These are phyloP conservation scores for Diaperis boleti DNA, from an alignment of 2,888 invertebrate genomes.

Conservation along the genomic window DNA sequence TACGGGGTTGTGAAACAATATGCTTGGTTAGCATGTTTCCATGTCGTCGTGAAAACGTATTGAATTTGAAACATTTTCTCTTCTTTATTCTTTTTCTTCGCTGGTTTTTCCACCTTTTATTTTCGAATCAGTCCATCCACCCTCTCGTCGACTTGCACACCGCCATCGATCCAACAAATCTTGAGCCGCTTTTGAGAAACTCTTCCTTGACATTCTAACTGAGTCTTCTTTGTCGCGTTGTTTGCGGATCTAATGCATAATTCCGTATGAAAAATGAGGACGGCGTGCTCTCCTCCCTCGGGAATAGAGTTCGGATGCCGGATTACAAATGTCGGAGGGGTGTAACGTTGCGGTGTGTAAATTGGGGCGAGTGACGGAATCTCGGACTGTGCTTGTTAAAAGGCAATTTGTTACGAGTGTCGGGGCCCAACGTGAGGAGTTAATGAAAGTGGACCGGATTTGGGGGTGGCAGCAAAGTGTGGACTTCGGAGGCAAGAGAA, in stretches of 20 bases:
- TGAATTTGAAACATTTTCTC: too few species aligned
- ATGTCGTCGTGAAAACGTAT: too few species aligned
- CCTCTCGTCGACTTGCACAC: too few species aligned
- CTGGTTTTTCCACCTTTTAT: too few species aligned
- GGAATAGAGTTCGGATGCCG: slow-evolving; percentile 21
- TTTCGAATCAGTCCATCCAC: too few species aligned
- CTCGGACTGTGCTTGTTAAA: slow-evolving; percentile 1
- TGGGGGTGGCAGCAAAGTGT: too few species aligned
- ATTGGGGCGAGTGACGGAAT: not conserved
- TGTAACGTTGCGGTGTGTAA: not conserved
- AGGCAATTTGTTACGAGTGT: not conserved
- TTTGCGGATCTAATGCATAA: slow-evolving; percentile 32
- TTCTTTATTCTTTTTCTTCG: too few species aligned
- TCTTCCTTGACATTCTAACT: not conserved
- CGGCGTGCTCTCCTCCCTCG: slow-evolving; percentile 26
- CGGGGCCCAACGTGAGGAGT: not conserved
- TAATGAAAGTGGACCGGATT: not conserved
- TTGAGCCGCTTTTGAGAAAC: not conserved
- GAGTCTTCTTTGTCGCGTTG: not conserved
- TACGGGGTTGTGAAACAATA: too few species aligned
- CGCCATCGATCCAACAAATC: not conserved
- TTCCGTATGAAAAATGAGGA: slow-evolving; percentile 41
- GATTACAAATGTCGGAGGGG: not conserved
- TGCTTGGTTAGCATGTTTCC: too few species aligned
- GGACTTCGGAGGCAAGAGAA: too few species aligned